These are phyloP conservation scores for Drosophila sechellia DNA, from an alignment of 1,140 invertebrate genomes.

Conservation along the genomic window DNA sequence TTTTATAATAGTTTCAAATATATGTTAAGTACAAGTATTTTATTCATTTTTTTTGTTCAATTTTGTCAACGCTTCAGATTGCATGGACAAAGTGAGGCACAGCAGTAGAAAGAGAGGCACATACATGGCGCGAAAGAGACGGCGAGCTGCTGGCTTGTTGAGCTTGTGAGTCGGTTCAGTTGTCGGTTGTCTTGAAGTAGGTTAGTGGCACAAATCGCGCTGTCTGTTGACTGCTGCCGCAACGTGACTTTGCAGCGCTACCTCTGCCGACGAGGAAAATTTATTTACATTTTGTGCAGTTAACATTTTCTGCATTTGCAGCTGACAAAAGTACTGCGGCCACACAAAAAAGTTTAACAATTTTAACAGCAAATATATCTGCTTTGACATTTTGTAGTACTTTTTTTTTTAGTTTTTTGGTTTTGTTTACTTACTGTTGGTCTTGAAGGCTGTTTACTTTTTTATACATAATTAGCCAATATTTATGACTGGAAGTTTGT, in stretches of 20 bases:
- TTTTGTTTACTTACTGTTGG: slow-evolving; percentile 20
- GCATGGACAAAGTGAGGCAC: slow-evolving; percentile 52
- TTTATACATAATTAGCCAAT: slow-evolving; percentile 63
- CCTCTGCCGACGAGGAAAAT: slow-evolving; percentile 46
- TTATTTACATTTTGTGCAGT: slow-evolving; percentile 73
- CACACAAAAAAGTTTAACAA: slow-evolving; percentile 26
- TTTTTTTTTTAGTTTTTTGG: slow-evolving; percentile 13
- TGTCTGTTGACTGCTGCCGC: slow-evolving; percentile 34
- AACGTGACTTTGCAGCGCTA: slow-evolving; percentile 62
- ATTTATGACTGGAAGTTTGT: slow-evolving; percentile 58
- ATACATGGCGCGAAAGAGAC: not conserved
- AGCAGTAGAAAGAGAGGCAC: slow-evolving; percentile 5
- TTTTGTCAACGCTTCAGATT: slow-evolving; percentile 72
- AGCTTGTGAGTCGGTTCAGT: slow-evolving; percentile 15
- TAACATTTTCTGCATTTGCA: slow-evolving; percentile 56
- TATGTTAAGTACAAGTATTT: no score
- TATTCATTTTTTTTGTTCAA: not conserved
- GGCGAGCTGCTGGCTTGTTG: slow-evolving; percentile 9
- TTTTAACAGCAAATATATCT: slow-evolving; percentile 50
- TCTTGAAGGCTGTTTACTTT: slow-evolving; percentile 45
- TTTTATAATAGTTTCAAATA: no score
- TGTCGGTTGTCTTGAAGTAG: slow-evolving; percentile 68
- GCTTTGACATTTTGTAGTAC: slow-evolving; percentile 44
- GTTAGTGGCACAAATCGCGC: slow-evolving; percentile 72
- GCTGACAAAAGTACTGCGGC: slow-evolving; percentile 40